Conservation (phyloP, 2,888 invertebrate genomes). For the Brenthis ino region DNA sequence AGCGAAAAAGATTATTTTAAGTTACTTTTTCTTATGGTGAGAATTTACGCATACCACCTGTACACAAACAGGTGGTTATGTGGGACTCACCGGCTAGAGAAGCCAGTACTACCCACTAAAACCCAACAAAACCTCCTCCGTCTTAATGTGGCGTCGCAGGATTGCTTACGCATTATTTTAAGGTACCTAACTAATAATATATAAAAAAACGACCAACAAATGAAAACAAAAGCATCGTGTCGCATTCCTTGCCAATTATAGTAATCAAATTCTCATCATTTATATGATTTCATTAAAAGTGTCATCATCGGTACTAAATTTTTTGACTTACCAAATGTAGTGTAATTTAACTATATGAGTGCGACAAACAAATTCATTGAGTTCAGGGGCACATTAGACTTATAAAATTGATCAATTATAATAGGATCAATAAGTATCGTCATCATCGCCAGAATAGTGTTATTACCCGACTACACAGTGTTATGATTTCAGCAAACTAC, state of each 20-base stretch:
- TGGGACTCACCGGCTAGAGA: too few relatives aligned
- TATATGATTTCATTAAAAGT: constrained; percentile 21
- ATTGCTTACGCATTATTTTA: too few relatives aligned
- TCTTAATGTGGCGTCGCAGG: too few relatives aligned
- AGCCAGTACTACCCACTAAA: too few relatives aligned
- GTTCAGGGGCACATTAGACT: neutral
- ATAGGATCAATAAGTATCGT: neutral
- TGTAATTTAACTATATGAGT: neutral
- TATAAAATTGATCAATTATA: neutral
- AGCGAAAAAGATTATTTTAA: too few relatives aligned
- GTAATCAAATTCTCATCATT: constrained; percentile 21
- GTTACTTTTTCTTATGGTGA: too few relatives aligned
- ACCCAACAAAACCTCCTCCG: too few relatives aligned
- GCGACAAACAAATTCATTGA: constrained; percentile 7
- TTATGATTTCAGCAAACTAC: too few relatives aligned
- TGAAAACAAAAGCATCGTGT: neutral
- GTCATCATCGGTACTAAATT: constrained; percentile 22
- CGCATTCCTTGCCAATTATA: constrained; percentile 23
- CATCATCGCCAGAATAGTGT: neutral
- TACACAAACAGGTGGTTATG: too few relatives aligned
- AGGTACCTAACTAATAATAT: neutral
- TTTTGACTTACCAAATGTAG: neutral
- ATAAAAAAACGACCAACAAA: neutral
- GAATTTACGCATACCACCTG: too few relatives aligned
- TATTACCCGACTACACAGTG: too few relatives aligned